A percentile compares a stretch with the other conserved stretches of the same genome.
These are phyloP conservation scores for Diuraphis noxia DNA, from an alignment of 1,140 invertebrate genomes.

Conservation along the genomic window DNA sequence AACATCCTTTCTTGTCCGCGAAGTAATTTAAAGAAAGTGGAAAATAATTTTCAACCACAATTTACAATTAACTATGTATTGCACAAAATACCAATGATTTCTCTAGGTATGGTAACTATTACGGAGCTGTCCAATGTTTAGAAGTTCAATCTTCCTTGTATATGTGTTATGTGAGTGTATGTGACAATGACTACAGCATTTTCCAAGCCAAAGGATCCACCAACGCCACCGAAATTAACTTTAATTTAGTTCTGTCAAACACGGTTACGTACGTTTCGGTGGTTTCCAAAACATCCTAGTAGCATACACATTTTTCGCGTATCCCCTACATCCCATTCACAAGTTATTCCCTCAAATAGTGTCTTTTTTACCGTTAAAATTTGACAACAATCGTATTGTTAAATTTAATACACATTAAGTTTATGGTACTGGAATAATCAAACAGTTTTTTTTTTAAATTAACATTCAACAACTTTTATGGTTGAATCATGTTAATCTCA, in stretches of 20 bases:
- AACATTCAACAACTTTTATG: background rate
- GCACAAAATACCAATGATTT: background rate
- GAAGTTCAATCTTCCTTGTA: background rate
- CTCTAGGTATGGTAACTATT: background rate
- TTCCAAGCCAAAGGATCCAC: conserved; percentile 41
- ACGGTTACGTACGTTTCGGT: conserved; percentile 39
- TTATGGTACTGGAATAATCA: background rate
- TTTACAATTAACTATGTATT: conserved; percentile 45
- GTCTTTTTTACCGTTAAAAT: background rate
- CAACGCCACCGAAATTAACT: conserved; percentile 43
- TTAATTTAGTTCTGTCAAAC: conserved; percentile 53
- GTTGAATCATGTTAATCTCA: background rate
- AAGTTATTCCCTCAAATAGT: background rate
- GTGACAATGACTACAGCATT: conserved; percentile 51
- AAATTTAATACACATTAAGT: background rate
- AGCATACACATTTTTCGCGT: background rate
- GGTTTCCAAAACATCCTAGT: conserved; percentile 22
- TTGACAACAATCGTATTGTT: background rate
- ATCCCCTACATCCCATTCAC: background rate
- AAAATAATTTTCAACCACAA: background rate
- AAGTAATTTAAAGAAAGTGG: background rate
- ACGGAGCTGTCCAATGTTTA: background rate
- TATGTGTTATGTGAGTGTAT: conserved; percentile 1
- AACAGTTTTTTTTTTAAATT: background rate
- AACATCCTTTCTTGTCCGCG: background rate